Evolutionary conservation across 1,140 invertebrate genomes (phyloP).

Genomic region (Phocides pigmalion): DNA sequence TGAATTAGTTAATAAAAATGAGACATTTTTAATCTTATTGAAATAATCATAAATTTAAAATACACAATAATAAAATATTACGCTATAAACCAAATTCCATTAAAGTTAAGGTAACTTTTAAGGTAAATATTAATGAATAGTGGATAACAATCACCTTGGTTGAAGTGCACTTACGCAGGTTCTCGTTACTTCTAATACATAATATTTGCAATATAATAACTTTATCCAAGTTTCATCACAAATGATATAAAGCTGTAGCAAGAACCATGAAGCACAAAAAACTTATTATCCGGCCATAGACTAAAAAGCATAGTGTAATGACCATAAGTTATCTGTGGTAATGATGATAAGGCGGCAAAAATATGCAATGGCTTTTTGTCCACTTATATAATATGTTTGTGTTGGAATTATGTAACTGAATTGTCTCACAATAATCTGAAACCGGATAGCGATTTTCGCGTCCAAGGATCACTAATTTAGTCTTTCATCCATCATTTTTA

Average conservation of each 20-base stretch:
- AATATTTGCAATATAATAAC: background rate
- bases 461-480: no score
- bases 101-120: no score
- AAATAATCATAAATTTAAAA: no score
- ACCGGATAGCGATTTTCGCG: background rate
- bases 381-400: conserved; percentile 28
- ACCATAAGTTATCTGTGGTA: conserved; percentile 16
- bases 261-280: conserved; percentile 21
- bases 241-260: background rate
- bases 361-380: conserved; percentile 24
- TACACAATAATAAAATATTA: no score
- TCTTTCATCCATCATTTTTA: no score
- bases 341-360: conserved; percentile 25
- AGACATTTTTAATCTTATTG: no score
- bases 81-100: no score
- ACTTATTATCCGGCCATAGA: conserved; percentile 11
- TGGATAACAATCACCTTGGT: no score
- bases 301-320: conserved; percentile 29
- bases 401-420: conserved; percentile 15
- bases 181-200: no score
- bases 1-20: no score
- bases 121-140: no score
- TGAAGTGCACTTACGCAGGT: no score
- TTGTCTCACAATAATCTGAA: background rate
- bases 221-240: background rate